phyloP scores from a whole-genome alignment of 2,888 invertebrate species.

The Barypeithes pellucidus region DNA sequence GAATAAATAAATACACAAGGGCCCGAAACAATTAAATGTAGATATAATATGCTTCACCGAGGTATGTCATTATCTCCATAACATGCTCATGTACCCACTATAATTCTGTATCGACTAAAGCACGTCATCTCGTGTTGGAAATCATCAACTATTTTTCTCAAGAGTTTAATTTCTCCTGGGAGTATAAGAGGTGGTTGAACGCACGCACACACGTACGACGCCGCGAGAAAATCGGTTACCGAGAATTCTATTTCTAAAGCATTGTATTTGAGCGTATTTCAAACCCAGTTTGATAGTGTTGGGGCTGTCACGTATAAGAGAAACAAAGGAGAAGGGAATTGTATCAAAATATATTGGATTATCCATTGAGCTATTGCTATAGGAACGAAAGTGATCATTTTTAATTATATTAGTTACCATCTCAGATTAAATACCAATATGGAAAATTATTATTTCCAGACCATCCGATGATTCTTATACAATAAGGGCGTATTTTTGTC shows the following conservation, averaged over 20 bases:
- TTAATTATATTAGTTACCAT: background rate
- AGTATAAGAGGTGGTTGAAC: constrained; percentile 14
- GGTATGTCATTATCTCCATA: too few relatives aligned
- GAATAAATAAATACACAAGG: too few relatives aligned
- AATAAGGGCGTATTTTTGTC: too few relatives aligned
- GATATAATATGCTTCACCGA: too few relatives aligned
- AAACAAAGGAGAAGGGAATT: background rate
- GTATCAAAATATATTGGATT: constrained; percentile 9
- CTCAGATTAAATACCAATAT: too few relatives aligned
- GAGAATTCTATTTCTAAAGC: constrained; percentile 16
- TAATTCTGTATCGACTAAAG: constrained; percentile 12
- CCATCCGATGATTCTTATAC: too few relatives aligned
- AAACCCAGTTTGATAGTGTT: constrained; percentile 17
- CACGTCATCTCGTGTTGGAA: constrained; percentile 21
- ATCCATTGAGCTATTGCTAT: background rate
- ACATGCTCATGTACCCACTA: background rate
- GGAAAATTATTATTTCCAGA: too few relatives aligned
- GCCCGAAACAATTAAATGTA: too few relatives aligned
- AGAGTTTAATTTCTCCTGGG: constrained; percentile 22
- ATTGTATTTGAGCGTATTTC: constrained; percentile 8
- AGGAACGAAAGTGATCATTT: background rate
- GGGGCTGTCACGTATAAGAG: constrained; percentile 9
- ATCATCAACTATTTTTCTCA: constrained; percentile 22
- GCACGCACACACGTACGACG: constrained; percentile 20
- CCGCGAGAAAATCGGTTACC: constrained; percentile 22